Conservation (phyloP, 2,113 vertebrate species). For the Nibea albiflora region DNA sequence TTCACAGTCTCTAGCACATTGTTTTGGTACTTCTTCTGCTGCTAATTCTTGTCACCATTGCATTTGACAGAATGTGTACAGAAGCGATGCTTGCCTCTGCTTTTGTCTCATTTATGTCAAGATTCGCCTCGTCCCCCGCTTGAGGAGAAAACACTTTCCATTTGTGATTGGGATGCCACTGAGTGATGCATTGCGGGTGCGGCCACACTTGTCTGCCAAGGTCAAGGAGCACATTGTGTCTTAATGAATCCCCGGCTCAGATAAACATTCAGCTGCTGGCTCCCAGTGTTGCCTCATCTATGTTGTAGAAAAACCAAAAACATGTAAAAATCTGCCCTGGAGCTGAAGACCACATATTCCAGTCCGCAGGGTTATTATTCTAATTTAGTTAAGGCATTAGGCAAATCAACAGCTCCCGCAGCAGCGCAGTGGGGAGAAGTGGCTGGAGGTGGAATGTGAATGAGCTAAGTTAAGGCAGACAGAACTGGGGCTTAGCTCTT, state of each 20-base stretch:
- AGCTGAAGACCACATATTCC: constrained; percentile 47
- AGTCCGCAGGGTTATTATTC: constrained; percentile 66
- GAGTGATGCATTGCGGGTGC: constrained; percentile 41
- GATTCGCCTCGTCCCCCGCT: constrained; percentile 10
- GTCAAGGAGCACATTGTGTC: constrained; percentile 62
- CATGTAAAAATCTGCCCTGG: constrained; percentile 30
- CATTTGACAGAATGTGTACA: neutral
- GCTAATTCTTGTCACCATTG: constrained; percentile 21
- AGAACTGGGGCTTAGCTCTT: constrained; percentile 79
- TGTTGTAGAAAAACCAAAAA: constrained; percentile 37
- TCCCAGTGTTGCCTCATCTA: neutral
- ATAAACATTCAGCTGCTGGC: constrained; percentile 48
- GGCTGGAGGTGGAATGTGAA: constrained; percentile 72
- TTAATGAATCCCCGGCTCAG: constrained; percentile 49
- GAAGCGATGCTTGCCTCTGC: neutral
- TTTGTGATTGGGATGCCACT: constrained; percentile 38
- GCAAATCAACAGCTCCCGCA: constrained; percentile 71
- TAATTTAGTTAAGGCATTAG: constrained; percentile 74
- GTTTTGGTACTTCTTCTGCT: neutral
- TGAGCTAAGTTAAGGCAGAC: constrained; percentile 78
- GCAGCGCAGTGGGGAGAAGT: constrained; percentile 52
- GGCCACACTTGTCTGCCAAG: constrained; percentile 50
- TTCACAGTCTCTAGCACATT: constrained; percentile 35
- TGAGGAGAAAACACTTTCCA: constrained; percentile 43
- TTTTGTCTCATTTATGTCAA: constrained; percentile 38